These are phyloP conservation scores for Sinohyriopsis cumingii DNA, from an alignment of 2,888 invertebrate genomes.

Conservation along the genomic window DNA sequence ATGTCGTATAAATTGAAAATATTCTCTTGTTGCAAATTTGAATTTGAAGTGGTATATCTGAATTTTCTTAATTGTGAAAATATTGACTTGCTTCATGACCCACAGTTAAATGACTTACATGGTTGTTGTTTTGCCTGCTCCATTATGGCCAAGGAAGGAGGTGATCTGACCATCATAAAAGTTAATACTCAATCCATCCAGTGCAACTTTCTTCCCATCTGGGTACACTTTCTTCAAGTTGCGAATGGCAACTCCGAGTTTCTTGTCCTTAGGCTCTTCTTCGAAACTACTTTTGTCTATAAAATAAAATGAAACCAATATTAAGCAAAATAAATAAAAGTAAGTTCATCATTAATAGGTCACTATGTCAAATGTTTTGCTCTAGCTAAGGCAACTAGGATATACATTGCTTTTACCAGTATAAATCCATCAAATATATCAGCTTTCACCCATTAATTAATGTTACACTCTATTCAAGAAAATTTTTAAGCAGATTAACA, in stretches of 20 bases:
- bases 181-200: slow-evolving; percentile 81
- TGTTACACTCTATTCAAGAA: too few species aligned
- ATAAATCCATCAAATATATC: not conserved
- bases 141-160: slow-evolving; percentile 89
- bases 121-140: slow-evolving; percentile 93
- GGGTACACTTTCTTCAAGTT: slow-evolving; percentile 77
- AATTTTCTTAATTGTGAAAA: slow-evolving; percentile 1
- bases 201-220: slow-evolving; percentile 74
- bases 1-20: not conserved
- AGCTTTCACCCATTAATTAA: too few species aligned
- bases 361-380: not conserved
- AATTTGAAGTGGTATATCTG: not conserved
- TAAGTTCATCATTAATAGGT: too few species aligned
- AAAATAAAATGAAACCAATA: slow-evolving; percentile 4
- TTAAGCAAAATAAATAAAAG: too few species aligned
- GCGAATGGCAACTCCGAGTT: slow-evolving; percentile 83
- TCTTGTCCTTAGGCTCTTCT: slow-evolving; percentile 72
- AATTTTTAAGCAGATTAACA: too few species aligned
- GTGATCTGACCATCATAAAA: slow-evolving; percentile 89
- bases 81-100: not conserved
- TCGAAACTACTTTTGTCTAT: slow-evolving; percentile 70
- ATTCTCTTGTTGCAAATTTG: not conserved
- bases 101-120: slow-evolving; percentile 76
- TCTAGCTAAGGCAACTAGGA: not conserved
- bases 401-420: not conserved